Base-by-base conservation (phyloP, 2,797 vertebrate species). In the Sebastes trivittatus region DNA sequence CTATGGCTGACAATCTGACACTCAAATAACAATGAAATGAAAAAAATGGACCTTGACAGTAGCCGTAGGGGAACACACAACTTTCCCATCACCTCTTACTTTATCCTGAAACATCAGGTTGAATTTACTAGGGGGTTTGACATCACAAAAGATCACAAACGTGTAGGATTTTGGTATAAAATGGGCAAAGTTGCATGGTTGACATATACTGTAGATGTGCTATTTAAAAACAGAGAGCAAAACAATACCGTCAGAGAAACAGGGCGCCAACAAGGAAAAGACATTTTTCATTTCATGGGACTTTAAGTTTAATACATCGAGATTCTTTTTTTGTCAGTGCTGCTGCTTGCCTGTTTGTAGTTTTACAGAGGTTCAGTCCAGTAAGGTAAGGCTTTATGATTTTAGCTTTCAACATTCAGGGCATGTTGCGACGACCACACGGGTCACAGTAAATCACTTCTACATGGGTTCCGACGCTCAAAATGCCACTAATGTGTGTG, bases 281-380 rank as follows among this genome's bases (percentile, higher is more conserved):
- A 71, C 3, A 11, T 82, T 49, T 88, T 79, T 87, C 52, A 88
- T 89, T 90, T 91, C 78, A 87, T 84, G 80, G 81, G 72, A 88
- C 77, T 88, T 85, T 77, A 81, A 76, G 64, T 85, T 89, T 76
- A 82, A 84, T 79, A 84, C 72, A 42, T 64, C 49, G 70, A 23
- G 63, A 30, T 74, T 54, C 74, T 42, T 32, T 54, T 67, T 59
- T 60, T 59, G 67, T 76, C 11, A 58, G 70, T 83, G 52, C 34
- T 81, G 72, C 86, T 81, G 85, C 78, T 80, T 4, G 20, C 16
- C 29, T 81, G 64, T 71, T 81, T 70, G 74, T 79, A 72, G 66
- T 72, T 83, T 76, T 61, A 75, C 61, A 84, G 71, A 2, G 23
- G 67, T 82, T 78, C 67, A 68, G 74, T 75, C 68, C 27, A 27